Conservation (phyloP, 1,140 invertebrate genomes). For the Laupala kohalensis region DNA sequence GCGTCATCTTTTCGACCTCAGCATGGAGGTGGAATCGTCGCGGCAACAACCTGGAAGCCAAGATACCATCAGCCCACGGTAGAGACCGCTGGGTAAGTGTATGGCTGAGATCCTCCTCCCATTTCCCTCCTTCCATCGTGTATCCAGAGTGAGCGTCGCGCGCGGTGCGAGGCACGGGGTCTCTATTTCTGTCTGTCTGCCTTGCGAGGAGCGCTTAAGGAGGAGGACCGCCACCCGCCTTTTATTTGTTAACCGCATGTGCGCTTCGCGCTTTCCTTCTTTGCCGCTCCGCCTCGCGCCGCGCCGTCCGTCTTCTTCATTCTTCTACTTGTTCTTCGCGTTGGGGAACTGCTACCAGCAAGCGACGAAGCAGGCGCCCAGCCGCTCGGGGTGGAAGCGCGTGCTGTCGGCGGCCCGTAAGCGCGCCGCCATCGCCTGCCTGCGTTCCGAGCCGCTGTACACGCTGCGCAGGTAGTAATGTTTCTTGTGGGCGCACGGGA, state of each 20-base stretch:
- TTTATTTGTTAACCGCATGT: too few relatives aligned
- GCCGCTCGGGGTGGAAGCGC: constrained; percentile 68
- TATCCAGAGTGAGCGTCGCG: not conserved
- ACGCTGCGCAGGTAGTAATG: constrained; percentile 66
- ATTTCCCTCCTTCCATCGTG: constrained; percentile 1
- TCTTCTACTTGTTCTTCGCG: not conserved
- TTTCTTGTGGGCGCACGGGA: constrained; percentile 12
- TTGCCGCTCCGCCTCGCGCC: too few relatives aligned
- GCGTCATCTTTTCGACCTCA: too few relatives aligned
- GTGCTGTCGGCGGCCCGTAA: constrained; percentile 87
- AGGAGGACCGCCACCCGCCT: too few relatives aligned
- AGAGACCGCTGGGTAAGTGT: too few relatives aligned
- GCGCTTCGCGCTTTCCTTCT: too few relatives aligned
- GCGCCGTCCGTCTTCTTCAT: not conserved
- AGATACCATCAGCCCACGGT: too few relatives aligned
- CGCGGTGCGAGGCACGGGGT: not conserved
- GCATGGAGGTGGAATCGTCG: too few relatives aligned
- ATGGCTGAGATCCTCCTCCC: too few relatives aligned
- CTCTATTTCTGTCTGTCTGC: too few relatives aligned
- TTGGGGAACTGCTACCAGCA: constrained; percentile 28
- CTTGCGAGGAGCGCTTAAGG: too few relatives aligned
- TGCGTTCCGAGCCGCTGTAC: constrained; percentile 84
- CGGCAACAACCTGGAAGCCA: too few relatives aligned
- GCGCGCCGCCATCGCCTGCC: constrained; percentile 87
- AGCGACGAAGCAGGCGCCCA: constrained; percentile 57